Evolutionary conservation across 2,113 vertebrate genomes (phyloP).

Genomic region (Puma concolor): DNA sequence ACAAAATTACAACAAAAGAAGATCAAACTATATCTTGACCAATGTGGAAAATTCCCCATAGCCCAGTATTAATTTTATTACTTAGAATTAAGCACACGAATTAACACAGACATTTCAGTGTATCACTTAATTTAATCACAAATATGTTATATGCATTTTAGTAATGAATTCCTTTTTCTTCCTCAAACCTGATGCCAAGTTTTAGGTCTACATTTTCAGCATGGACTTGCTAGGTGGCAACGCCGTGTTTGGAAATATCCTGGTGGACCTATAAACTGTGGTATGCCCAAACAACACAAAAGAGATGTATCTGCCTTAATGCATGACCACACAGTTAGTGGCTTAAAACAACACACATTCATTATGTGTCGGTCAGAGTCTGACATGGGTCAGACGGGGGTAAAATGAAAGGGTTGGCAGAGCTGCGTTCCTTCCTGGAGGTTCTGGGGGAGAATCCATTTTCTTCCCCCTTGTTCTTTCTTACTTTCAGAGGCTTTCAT

Average conservation of each 20-base stretch:
- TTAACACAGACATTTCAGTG: not conserved
- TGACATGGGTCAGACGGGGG: not conserved
- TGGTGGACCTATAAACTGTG: not conserved
- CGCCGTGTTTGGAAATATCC: not conserved
- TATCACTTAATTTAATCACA: not conserved
- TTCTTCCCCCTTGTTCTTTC: not conserved
- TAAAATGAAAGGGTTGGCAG: not conserved
- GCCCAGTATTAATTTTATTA: not conserved
- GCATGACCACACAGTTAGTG: not conserved
- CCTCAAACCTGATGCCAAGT: not conserved
- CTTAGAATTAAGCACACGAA: not conserved
- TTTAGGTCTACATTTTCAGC: not conserved
- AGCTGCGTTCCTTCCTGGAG: not conserved
- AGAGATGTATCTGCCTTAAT: not conserved
- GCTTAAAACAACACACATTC: constrained; percentile 41
- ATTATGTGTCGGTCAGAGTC: constrained; percentile 40
- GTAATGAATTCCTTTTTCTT: not conserved
- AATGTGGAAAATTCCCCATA: not conserved
- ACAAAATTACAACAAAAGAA: not conserved
- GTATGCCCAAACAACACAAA: constrained; percentile 31
- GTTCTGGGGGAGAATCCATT: not conserved
- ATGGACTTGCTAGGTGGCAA: not conserved
- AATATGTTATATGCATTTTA: not conserved
- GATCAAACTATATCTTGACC: not conserved
- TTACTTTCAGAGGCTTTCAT: not conserved